phyloP scores from a whole-genome alignment of 2,113 vertebrate genomes.

The Elachura formosa region DNA sequence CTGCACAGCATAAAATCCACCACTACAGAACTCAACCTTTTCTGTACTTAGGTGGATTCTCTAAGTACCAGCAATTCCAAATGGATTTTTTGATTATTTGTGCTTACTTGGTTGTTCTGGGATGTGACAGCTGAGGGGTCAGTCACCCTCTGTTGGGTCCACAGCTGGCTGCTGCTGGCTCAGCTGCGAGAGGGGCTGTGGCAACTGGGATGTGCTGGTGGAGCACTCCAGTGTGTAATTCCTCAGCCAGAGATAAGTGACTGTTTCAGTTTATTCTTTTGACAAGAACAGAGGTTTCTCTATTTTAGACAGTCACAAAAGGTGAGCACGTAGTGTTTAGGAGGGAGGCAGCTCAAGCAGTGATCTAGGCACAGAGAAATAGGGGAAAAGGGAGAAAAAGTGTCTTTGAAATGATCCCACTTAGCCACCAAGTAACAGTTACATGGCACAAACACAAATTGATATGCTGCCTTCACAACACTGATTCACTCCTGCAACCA shows the following conservation, averaged over 20 bases:
- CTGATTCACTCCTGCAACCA: slow-evolving; percentile 48
- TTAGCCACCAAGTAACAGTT: slow-evolving; percentile 23
- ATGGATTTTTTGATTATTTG: background rate
- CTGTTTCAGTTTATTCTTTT: slow-evolving; percentile 36
- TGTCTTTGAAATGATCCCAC: slow-evolving; percentile 48
- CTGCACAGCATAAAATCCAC: background rate
- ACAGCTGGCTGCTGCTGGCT: background rate
- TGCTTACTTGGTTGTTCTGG: background rate
- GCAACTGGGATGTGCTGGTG: background rate
- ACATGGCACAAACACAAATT: slow-evolving; percentile 38
- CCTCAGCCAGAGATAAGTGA: slow-evolving; percentile 1
- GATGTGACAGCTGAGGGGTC: background rate
- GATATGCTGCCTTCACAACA: slow-evolving; percentile 45
- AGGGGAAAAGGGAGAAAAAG: slow-evolving; percentile 3
- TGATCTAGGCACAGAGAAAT: slow-evolving; percentile 21
- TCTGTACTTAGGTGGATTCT: background rate
- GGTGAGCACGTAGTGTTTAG: slow-evolving; percentile 5
- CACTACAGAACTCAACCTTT: background rate
- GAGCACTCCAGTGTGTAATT: background rate
- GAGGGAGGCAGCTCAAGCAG: slow-evolving; percentile 15
- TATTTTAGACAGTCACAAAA: slow-evolving; percentile 40
- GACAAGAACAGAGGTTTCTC: slow-evolving; percentile 37
- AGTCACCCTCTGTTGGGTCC: background rate
- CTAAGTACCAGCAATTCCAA: background rate
- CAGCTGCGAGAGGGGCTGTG: background rate